Conservation (phyloP, 2,888 invertebrate genomes). For the Phyto melanocephala region DNA sequence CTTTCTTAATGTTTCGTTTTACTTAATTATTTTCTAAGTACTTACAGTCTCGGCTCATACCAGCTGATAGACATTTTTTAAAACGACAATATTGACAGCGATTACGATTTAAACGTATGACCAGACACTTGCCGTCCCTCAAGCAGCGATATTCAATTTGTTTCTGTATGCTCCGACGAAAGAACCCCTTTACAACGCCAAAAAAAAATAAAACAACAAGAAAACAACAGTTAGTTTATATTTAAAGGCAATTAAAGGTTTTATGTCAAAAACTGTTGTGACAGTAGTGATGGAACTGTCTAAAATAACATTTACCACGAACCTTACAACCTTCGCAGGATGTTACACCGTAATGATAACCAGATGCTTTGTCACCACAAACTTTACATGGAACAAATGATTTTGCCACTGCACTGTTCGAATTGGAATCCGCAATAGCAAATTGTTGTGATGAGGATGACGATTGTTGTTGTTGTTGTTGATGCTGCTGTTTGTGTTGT, state of each 20-base stretch:
- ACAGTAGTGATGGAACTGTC: not conserved
- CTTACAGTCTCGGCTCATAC: conserved; percentile 98
- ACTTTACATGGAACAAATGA: conserved; percentile 96
- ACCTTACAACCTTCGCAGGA: conserved; percentile 99
- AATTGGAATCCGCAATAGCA: conserved; percentile 89
- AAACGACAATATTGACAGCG: conserved; percentile 97
- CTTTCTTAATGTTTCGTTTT: too few species aligned
- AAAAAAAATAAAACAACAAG: conserved; percentile 62
- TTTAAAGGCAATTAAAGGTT: not conserved
- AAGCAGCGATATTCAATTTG: conserved; percentile 97
- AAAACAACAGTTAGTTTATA: not conserved
- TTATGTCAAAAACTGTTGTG: not conserved
- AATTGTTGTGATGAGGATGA: conserved; percentile 80
- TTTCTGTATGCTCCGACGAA: conserved; percentile 96
- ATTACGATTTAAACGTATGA: conserved; percentile 95
- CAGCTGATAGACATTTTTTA: conserved; percentile 96
- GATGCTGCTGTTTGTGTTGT: conserved; percentile 50
- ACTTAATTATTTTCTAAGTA: conserved; percentile 77
- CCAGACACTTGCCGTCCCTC: conserved; percentile 95
- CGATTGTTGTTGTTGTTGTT: conserved; percentile 39
- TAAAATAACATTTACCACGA: conserved; percentile 70
- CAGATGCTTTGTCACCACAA: conserved; percentile 95
- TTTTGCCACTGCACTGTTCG: conserved; percentile 86
- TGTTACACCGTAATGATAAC: conserved; percentile 98
- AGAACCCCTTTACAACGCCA: conserved; percentile 87